A percentile compares a stretch with the other conserved stretches of the same genome.
Conservation (phyloP, 2,888 invertebrate genomes). For the Plutella xylostella region DNA sequence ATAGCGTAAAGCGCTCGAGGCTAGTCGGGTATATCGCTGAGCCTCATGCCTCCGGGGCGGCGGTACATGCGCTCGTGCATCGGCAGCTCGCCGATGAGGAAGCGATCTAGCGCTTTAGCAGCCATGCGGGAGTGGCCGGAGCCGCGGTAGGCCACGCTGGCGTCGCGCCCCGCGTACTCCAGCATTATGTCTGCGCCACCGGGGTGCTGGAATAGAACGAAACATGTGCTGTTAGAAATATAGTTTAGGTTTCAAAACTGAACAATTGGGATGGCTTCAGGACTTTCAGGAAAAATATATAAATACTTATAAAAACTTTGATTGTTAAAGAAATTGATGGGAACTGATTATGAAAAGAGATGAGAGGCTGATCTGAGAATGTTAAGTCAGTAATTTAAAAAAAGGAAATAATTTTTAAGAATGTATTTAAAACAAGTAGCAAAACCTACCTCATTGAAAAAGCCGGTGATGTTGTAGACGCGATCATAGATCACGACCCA, state of each 20-base stretch:
- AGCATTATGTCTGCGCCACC: conserved; percentile 85
- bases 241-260: no score
- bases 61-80: conserved; percentile 79
- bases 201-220: conserved; percentile 76
- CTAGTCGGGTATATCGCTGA: conserved; percentile 69
- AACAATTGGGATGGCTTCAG: no score
- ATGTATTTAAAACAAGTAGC: not conserved
- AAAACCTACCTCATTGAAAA: conserved; percentile 73
- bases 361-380: no score
- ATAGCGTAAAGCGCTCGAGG: not conserved
- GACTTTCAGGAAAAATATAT: no score
- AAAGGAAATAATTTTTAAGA: not conserved
- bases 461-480: conserved; percentile 84
- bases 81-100: conserved; percentile 82
- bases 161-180: conserved; percentile 88
- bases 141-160: conserved; percentile 84
- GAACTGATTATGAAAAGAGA: no score
- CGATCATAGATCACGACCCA: conserved; percentile 91
- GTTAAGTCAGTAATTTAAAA: no score
- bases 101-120: conserved; percentile 73
- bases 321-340: no score
- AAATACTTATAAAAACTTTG: no score
- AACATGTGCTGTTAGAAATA: conserved; percentile 5
- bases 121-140: conserved; percentile 81
- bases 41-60: conserved; percentile 67